Conservation (phyloP, 2,113 vertebrate species). For the Saimiri boliviensis region DNA sequence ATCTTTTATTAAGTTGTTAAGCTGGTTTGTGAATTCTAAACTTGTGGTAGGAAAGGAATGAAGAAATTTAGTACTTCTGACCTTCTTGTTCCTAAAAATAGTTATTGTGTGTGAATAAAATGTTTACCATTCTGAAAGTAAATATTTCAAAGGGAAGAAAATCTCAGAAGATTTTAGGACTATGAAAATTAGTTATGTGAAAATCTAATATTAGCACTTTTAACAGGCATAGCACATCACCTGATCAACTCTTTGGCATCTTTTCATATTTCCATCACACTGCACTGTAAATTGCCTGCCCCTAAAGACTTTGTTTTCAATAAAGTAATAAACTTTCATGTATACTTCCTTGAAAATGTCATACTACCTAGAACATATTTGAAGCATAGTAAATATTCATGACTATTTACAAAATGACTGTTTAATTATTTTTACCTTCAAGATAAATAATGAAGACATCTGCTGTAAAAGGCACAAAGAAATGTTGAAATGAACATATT, state of each 20-base stretch:
- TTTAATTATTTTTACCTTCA: background rate
- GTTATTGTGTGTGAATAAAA: background rate
- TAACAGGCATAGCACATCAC: background rate
- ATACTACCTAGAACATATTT: background rate
- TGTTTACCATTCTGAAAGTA: background rate
- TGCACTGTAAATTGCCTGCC: background rate
- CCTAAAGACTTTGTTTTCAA: background rate
- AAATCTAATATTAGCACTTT: background rate
- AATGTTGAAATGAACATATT: background rate
- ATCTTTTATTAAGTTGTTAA: background rate
- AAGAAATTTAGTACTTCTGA: conserved; percentile 12
- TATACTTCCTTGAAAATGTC: background rate
- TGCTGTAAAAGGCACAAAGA: background rate
- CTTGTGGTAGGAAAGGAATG: background rate
- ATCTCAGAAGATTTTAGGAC: background rate
- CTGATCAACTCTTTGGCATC: background rate
- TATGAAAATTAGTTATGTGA: conserved; percentile 24
- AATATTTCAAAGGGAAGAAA: conserved; percentile 13
- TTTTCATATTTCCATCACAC: conserved; percentile 14
- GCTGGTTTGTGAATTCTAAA: background rate
- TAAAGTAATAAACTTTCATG: background rate
- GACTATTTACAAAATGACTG: background rate
- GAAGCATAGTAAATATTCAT: background rate
- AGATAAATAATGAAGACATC: background rate
- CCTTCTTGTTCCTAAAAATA: background rate